Percentiles rank a stretch among this genome's conserved stretches.
These are phyloP conservation scores for Leuciscus waleckii DNA, from an alignment of 2,797 vertebrate species.

Conservation along the genomic window DNA sequence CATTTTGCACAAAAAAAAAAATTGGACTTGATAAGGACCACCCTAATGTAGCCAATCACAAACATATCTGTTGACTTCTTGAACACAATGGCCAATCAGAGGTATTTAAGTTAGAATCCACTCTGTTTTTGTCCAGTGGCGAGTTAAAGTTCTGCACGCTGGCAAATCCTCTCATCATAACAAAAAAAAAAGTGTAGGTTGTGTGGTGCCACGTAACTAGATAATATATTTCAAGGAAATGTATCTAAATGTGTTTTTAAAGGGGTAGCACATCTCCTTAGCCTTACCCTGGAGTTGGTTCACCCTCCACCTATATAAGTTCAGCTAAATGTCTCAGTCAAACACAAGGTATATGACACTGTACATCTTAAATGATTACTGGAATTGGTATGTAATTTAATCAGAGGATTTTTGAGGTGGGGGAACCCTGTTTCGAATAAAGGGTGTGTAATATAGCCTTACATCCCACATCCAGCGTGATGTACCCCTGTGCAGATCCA, in stretches of 20 bases:
- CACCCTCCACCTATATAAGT: background rate
- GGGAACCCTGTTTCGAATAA: background rate
- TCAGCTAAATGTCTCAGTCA: background rate
- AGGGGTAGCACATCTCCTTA: background rate
- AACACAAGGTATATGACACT: background rate
- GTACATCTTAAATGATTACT: background rate
- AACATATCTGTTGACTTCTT: background rate
- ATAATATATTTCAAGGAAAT: background rate
- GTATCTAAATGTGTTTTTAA: background rate
- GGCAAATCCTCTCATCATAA: background rate
- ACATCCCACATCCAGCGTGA: constrained; percentile 94
- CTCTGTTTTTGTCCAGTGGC: too few relatives aligned
- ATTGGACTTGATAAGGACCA: too few relatives aligned
- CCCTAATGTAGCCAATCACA: background rate
- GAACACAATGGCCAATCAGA: background rate
- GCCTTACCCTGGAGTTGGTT: background rate
- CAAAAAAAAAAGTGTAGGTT: background rate
- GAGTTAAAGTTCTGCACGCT: too few relatives aligned
- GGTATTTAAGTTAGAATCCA: background rate
- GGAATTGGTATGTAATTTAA: background rate
- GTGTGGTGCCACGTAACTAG: background rate
- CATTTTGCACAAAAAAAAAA: too few relatives aligned
- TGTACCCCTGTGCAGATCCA: constrained; percentile 85
- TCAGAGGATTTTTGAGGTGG: background rate
- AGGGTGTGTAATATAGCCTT: constrained; percentile 64